These are phyloP conservation scores for Anoplolepis gracilipes DNA, from an alignment of 1,140 invertebrate species.

Conservation along the genomic window DNA sequence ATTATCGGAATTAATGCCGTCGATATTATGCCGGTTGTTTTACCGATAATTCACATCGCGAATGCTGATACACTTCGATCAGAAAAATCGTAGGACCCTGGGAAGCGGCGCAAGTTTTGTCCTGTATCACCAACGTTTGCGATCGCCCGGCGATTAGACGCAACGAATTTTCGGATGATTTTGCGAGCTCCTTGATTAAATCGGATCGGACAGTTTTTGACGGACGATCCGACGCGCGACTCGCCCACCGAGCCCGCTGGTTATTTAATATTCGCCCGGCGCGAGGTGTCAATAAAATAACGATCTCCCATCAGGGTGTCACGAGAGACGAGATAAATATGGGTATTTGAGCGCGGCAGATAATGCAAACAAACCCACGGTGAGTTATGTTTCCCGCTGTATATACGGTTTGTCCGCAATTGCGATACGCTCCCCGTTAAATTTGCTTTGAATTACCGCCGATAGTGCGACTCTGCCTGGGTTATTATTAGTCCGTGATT, in stretches of 20 bases:
- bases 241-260: conserved; percentile 29
- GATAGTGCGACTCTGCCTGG: conserved; percentile 77
- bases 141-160: background rate
- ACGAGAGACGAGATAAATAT: conserved; percentile 82
- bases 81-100: conserved; percentile 57
- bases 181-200: conserved; percentile 13
- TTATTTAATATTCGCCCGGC: conserved; percentile 72
- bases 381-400: conserved; percentile 82
- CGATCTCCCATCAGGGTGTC: conserved; percentile 77
- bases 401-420: conserved; percentile 76
- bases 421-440: conserved; percentile 81
- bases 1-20: conserved; percentile 80
- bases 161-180: background rate
- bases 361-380: conserved; percentile 83
- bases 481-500: conserved; percentile 82
- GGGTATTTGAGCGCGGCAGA: conserved; percentile 81
- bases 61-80: conserved; percentile 63
- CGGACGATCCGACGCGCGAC: background rate
- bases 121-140: background rate
- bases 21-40: conserved; percentile 75
- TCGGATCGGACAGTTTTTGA: background rate
- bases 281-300: conserved; percentile 81
- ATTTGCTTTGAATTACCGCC: conserved; percentile 82
- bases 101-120: conserved; percentile 60
- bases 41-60: conserved; percentile 73